phyloP scores from a whole-genome alignment of 2,797 vertebrate genomes.

The Bradypodion ventrale region DNA sequence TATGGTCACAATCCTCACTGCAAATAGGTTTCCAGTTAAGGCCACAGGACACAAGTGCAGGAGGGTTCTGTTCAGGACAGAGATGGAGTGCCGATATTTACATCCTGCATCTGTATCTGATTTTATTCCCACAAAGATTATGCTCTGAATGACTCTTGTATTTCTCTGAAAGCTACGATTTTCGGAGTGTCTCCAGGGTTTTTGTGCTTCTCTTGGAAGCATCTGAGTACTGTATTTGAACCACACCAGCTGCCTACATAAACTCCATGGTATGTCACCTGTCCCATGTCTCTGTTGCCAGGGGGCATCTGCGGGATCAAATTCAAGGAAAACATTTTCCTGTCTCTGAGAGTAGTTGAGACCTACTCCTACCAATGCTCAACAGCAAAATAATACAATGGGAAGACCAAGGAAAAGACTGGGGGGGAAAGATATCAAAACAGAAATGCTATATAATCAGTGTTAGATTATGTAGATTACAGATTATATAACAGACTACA shows the following conservation, averaged over 20 bases:
- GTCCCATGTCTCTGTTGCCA: no score
- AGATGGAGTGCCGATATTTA: neutral
- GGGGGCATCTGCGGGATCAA: no score
- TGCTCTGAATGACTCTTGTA: neutral
- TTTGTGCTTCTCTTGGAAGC: neutral
- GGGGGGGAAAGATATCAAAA: no score
- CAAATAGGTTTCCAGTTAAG: neutral
- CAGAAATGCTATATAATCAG: no score
- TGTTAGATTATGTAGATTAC: no score
- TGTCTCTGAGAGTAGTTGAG: no score
- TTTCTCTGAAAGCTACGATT: neutral
- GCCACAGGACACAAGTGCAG: neutral
- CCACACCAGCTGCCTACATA: neutral
- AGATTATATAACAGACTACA: no score
- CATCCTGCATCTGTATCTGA: no score
- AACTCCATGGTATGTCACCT: neutral
- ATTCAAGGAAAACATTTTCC: no score
- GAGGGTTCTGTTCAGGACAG: neutral
- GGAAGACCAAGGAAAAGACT: no score
- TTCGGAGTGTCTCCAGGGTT: neutral
- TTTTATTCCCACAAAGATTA: neutral
- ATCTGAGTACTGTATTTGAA: neutral
- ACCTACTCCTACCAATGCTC: no score
- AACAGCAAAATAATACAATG: no score
- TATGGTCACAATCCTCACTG: neutral